phyloP scores from a whole-genome alignment of 2,888 invertebrate species.

The Hoplodrina ambigua region DNA sequence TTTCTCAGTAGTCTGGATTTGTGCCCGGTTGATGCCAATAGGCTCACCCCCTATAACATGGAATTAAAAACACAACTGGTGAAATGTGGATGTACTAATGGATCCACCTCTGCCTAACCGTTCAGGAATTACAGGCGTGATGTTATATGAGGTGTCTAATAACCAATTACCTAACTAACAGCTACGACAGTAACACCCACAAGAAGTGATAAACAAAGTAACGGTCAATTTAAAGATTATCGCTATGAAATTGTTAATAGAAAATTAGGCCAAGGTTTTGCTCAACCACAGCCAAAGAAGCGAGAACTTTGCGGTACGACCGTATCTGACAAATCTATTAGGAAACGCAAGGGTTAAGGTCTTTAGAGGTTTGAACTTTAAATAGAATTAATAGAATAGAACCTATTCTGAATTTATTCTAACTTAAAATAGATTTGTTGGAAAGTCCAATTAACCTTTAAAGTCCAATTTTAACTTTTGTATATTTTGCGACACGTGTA shows the following conservation, averaged over 20 bases:
- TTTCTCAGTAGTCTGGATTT: too few species aligned
- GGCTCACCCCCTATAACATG: too few species aligned
- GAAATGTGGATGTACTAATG: too few species aligned
- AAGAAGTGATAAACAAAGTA: constrained; percentile 8
- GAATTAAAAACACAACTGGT: too few species aligned
- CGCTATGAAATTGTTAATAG: constrained; percentile 26
- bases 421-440: constrained; percentile 22
- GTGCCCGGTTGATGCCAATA: too few species aligned
- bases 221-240: constrained; percentile 19
- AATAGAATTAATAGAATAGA: constrained; percentile 24
- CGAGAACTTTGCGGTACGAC: constrained; percentile 65
- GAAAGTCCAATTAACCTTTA: constrained; percentile 4
- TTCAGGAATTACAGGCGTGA: too few species aligned
- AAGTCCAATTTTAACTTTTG: constrained; percentile 8
- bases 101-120: too few species aligned
- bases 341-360: constrained; percentile 61
- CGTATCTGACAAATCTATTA: constrained; percentile 73
- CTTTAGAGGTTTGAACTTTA: constrained; percentile 53
- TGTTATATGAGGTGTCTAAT: too few species aligned
- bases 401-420: constrained; percentile 21
- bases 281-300: constrained; percentile 58
- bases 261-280: constrained; percentile 52
- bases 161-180: not conserved
- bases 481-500: not conserved
- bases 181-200: not conserved